Evolutionary conservation across 2,797 vertebrate genomes (phyloP), one percentile per base, ranked within the genome.

Genomic region (Danio albolineatus): DNA sequence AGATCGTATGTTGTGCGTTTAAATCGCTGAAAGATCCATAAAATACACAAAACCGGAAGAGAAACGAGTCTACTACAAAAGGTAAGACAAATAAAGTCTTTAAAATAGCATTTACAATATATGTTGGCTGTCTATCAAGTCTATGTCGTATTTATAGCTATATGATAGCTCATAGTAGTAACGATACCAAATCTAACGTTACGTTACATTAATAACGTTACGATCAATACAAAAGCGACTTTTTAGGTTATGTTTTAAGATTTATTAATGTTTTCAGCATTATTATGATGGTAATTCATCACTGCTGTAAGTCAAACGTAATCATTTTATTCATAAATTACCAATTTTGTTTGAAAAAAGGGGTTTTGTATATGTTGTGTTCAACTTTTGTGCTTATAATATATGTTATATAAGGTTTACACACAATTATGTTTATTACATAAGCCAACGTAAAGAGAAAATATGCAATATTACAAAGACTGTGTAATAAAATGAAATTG

Each of bases 31-130:
- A 36, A 12, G n/a, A 69, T 16, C 16, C 46, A 66, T 66, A 48
- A 66, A 48, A 48, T 66, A 10, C 64, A 38, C 9, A 51, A 69
- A 38, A 51, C 4, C 28, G 1, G 14, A n/a, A 44, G 21, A 2
- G 21, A 51, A 21, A 12, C 14, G 46, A 51, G 1, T n/a, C 16
- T 7, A n/a, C 46, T 36, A 7, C 44, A n/a, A 6, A 51, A 38
- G 66, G 66, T 69, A 69, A 69, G 51, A n/a, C 46, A 69, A 49
- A 36, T 38, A 49, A 49, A 69, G 14, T 36, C 46, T 38, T 38
- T 38, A 38, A 69, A 61, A 13, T 16, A 14, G 8, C 8, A 16
- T 39, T 61, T n/a, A 9, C 59, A n/a, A 6, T 41, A 8, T 59
- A n/a, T 41, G 59, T 39, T 61, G 14, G 59, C 13, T 21, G 9